Conservation (phyloP, 2,113 vertebrate genomes). For the Sinocyclocheilus anophthalmus region DNA sequence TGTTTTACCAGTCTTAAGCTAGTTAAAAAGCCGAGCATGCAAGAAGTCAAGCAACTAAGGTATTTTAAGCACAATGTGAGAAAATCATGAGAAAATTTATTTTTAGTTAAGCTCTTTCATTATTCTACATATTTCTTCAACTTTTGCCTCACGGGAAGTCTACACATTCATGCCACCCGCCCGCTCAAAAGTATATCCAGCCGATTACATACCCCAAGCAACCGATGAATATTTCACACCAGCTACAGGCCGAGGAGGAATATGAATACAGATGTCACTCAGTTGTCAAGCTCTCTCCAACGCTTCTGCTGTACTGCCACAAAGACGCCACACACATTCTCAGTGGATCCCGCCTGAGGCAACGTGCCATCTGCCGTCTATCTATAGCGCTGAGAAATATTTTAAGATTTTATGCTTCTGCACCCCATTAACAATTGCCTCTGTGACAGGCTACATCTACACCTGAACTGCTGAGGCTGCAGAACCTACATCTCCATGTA, state of each 20-base stretch:
- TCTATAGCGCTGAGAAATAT: conserved; percentile 37
- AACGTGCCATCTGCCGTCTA: conserved; percentile 4
- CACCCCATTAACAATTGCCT: conserved; percentile 35
- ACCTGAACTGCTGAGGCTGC: conserved; percentile 33
- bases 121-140: conserved; percentile 5
- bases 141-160: background rate
- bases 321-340: conserved; percentile 1
- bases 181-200: conserved; percentile 1
- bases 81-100: background rate
- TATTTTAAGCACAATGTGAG: background rate
- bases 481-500: background rate
- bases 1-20: background rate
- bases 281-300: conserved; percentile 10
- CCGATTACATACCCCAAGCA: conserved; percentile 45
- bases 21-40: too few relatives aligned
- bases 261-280: conserved; percentile 56
- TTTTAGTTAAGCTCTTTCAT: background rate
- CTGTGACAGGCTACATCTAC: conserved; percentile 1
- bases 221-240: conserved; percentile 54
- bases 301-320: conserved; percentile 30
- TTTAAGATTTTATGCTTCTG: conserved; percentile 29
- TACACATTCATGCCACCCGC: background rate
- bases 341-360: conserved; percentile 1
- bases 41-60: background rate
- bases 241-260: conserved; percentile 42